phyloP scores from a whole-genome alignment of 2,113 vertebrate genomes.

The Phainopepla nitens region DNA sequence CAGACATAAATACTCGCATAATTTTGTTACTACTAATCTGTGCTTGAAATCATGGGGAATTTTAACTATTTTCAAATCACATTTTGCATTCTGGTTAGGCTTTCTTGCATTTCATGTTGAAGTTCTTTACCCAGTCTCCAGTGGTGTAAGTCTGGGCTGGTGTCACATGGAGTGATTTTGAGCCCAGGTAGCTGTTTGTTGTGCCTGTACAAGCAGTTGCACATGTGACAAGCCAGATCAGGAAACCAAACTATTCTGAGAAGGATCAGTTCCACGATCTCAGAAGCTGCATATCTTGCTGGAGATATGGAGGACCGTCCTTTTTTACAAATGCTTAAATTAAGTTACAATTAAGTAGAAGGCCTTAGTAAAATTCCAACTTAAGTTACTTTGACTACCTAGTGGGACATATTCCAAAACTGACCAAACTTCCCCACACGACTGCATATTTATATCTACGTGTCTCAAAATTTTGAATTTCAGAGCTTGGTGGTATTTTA shows the following conservation, averaged over 20 bases:
- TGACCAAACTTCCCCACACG: background rate
- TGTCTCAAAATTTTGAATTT: background rate
- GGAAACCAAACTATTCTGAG: background rate
- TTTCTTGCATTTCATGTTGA: background rate
- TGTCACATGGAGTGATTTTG: background rate
- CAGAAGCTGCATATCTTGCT: background rate
- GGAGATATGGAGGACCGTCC: background rate
- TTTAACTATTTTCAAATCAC: background rate
- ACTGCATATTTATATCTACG: background rate
- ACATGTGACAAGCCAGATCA: background rate
- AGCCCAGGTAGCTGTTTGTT: background rate
- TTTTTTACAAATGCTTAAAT: background rate
- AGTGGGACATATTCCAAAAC: background rate
- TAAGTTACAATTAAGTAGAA: background rate
- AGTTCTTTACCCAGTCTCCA: background rate
- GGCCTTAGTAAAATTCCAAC: background rate
- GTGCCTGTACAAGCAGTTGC: background rate
- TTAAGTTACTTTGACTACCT: background rate
- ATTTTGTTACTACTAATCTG: background rate
- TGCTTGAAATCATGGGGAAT: background rate
- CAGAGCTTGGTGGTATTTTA: background rate
- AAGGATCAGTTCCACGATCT: background rate
- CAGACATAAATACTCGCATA: background rate
- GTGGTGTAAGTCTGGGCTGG: background rate
- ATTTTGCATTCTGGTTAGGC: background rate